Evolutionary conservation across 23 tunicate species (phyloP), one percentile per base, ranked within the genome.

Genomic region (Trididemnum nubilum): DNA sequence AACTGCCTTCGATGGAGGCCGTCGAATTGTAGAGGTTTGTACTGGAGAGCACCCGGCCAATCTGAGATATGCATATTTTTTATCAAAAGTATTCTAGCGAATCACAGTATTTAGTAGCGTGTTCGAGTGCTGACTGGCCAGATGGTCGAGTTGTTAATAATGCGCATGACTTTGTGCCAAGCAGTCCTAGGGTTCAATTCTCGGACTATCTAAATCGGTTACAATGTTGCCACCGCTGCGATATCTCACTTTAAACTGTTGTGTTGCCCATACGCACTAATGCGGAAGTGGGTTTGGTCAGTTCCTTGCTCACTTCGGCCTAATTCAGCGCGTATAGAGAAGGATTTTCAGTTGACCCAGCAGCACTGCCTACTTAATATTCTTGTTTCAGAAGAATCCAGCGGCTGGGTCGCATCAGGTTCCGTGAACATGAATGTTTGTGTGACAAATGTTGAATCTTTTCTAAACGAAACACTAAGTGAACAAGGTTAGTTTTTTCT

Each of bases 1-100:
- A 93, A 93, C 76, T 87, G 90, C 37, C 35, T 93, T 0, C 40
- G 78, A n/a, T 93, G 98, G 98, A 49, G 61, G 34, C 82, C 83
- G 0, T 1, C 5, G 26, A 21, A 22, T 22, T 35, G 5, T 12
- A 26, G 67, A 12, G 67, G 67, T 27, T 0, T 1, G 76, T 27
- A n/a, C n/a, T n/a, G n/a, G n/a, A n/a, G n/a, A n/a, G n/a, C n/a
- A n/a, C n/a, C n/a, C n/a, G n/a, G n/a, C n/a, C n/a, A n/a, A n/a
- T n/a, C n/a, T n/a, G n/a, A n/a, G n/a, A n/a, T n/a, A n/a, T n/a
- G n/a, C n/a, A n/a, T n/a, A n/a, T n/a, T n/a, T n/a, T n/a, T n/a
- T n/a, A n/a, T n/a, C n/a, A n/a, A n/a, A n/a, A n/a, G n/a, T n/a
- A n/a, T n/a, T n/a, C n/a, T n/a, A n/a, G n/a, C n/a, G n/a, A n/a